These are phyloP conservation scores for Phasianus colchicus DNA, from an alignment of 2,113 vertebrate species.

Conservation along the genomic window DNA sequence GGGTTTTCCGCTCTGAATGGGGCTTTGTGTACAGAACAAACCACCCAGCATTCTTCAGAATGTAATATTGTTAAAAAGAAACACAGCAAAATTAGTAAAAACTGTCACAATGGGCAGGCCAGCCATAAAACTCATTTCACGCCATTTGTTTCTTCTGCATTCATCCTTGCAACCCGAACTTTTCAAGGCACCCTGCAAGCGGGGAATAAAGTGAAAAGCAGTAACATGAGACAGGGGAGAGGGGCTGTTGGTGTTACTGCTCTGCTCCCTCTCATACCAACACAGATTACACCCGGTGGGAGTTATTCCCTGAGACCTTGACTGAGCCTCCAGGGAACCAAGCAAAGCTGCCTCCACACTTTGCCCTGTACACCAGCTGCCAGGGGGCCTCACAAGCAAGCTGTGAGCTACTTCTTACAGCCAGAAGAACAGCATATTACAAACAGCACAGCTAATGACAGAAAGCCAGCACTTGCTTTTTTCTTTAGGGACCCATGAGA, in stretches of 20 bases:
- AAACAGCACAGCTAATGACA: not conserved
- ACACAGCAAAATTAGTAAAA: not conserved
- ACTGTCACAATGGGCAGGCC: not conserved
- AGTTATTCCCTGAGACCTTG: not conserved
- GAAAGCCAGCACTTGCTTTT: not conserved
- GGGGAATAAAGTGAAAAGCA: not conserved
- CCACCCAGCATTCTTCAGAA: not conserved
- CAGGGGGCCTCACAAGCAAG: not conserved
- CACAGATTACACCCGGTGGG: not conserved
- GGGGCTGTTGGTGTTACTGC: not conserved
- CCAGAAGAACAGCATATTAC: not conserved
- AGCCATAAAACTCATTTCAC: not conserved
- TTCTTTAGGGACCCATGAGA: not conserved
- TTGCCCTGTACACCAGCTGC: not conserved
- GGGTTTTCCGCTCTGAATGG: conserved; percentile 7
- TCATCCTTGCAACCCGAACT: not conserved
- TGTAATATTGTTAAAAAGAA: not conserved
- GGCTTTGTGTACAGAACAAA: conserved; percentile 29
- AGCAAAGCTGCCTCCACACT: not conserved
- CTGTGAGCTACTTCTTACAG: not conserved
- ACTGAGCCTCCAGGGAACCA: not conserved
- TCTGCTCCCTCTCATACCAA: not conserved
- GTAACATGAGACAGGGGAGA: not conserved
- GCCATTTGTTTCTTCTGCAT: not conserved
- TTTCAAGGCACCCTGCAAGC: not conserved